Conservation (phyloP, 92 coral and sea anemone genomes). For the Palythoa grandis region DNA sequence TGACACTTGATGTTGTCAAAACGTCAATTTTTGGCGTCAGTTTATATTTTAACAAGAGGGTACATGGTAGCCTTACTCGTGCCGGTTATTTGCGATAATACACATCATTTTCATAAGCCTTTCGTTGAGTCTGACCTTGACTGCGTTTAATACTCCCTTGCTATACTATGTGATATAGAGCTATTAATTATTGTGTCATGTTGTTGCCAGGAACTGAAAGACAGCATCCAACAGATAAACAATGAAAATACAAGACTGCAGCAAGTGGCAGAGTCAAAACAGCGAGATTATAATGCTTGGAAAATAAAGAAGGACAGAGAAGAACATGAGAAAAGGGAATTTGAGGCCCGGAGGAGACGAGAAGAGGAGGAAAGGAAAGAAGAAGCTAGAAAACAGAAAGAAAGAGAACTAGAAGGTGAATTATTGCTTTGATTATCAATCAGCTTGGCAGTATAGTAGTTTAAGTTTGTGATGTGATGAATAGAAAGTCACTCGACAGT, state of each 20-base stretch:
- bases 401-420: conserved; percentile 62
- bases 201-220: conserved; percentile 67
- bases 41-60: too few species aligned
- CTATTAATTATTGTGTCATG: neutral
- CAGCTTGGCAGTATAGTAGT: neutral
- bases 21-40: too few species aligned
- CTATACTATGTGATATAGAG: too few species aligned
- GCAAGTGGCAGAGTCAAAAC: conserved; percentile 83
- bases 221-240: conserved; percentile 73
- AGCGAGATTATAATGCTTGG: conserved; percentile 85
- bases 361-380: conserved; percentile 85
- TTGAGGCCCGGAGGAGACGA: conserved; percentile 67
- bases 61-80: too few species aligned
- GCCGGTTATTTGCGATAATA: too few species aligned
- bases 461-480: neutral
- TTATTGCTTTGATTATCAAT: neutral
- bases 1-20: too few species aligned
- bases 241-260: conserved; percentile 88
- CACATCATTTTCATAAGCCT: too few species aligned
- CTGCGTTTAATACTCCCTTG: too few species aligned
- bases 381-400: conserved; percentile 78
- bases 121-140: too few species aligned
- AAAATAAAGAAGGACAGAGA: conserved; percentile 92
- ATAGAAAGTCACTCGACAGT: neutral
- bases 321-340: conserved; percentile 71